phyloP scores from a whole-genome alignment of 2,888 invertebrate genomes.

The Protodeltote pygarga region DNA sequence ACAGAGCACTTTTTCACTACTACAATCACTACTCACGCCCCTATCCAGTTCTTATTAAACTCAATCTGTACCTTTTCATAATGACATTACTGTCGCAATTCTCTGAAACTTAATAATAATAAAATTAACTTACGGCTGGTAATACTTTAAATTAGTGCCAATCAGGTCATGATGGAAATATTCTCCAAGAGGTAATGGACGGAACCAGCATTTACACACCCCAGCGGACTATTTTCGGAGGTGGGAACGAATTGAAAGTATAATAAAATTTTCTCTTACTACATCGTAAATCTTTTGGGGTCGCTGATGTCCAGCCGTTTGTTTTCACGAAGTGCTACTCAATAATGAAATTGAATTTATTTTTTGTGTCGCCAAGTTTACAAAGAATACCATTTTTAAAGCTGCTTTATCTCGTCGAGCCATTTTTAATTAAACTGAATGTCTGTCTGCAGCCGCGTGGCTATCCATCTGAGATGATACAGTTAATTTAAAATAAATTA shows the following conservation, averaged over 20 bases:
- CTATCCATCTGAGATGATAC: slow-evolving; percentile 1
- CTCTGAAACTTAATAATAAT: slow-evolving; percentile 63
- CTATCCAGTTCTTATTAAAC: slow-evolving; percentile 62
- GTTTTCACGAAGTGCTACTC: slow-evolving; percentile 53
- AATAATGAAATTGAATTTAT: slow-evolving; percentile 47
- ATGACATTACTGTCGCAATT: slow-evolving; percentile 69
- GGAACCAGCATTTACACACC: slow-evolving; percentile 54
- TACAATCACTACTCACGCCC: no score
- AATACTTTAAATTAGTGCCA: slow-evolving; percentile 66
- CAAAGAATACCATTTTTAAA: slow-evolving; percentile 11
- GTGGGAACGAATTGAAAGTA: slow-evolving; percentile 68
- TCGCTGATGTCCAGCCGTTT: slow-evolving; percentile 64
- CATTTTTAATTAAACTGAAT: slow-evolving; percentile 7
- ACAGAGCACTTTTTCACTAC: no score
- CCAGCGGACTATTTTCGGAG: slow-evolving; percentile 56
- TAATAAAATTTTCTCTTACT: slow-evolving; percentile 71
- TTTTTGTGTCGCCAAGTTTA: slow-evolving; percentile 16
- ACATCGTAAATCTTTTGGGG: slow-evolving; percentile 71
- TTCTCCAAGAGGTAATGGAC: slow-evolving; percentile 44
- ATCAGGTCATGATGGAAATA: slow-evolving; percentile 59
- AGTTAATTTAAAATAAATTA: slow-evolving; percentile 19
- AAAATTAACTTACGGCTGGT: slow-evolving; percentile 68
- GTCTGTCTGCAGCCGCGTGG: neutral
- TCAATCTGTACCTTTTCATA: slow-evolving; percentile 63
- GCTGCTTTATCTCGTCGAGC: slow-evolving; percentile 1